Evolutionary conservation across 2,888 invertebrate genomes (phyloP).

Genomic region (Myopa testacea): DNA sequence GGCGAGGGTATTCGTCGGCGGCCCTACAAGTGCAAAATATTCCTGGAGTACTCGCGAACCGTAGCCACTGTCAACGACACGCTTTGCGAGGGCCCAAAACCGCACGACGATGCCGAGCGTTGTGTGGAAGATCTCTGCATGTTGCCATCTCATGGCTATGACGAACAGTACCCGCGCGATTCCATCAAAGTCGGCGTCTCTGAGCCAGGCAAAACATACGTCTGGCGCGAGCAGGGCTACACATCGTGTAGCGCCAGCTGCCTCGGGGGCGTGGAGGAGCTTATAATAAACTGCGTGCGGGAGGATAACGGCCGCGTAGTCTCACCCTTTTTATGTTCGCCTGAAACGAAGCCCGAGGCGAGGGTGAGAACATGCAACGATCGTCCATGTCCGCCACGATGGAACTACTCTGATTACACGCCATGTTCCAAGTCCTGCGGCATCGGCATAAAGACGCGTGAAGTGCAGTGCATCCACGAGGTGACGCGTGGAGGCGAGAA

Average conservation of each 20-base stretch:
- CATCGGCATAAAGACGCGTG: constrained; percentile 90
- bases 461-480: constrained; percentile 73
- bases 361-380: constrained; percentile 93
- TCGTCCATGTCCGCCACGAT: constrained; percentile 93
- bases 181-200: constrained; percentile 77
- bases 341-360: constrained; percentile 88
- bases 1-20: constrained; percentile 90
- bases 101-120: constrained; percentile 82
- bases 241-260: constrained; percentile 96
- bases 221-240: constrained; percentile 90
- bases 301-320: constrained; percentile 89
- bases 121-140: constrained; percentile 85
- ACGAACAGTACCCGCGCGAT: constrained; percentile 67
- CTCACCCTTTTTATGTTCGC: constrained; percentile 87
- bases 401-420: constrained; percentile 91
- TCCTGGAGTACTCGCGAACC: constrained; percentile 89
- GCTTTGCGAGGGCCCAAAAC: constrained; percentile 88
- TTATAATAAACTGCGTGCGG: constrained; percentile 88
- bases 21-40: constrained; percentile 94
- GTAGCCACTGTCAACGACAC: constrained; percentile 88
- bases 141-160: constrained; percentile 72
- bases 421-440: constrained; percentile 94
- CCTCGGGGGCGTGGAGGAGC: constrained; percentile 87
- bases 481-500: constrained; percentile 89
- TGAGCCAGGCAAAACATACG: constrained; percentile 83